phyloP scores from a whole-genome alignment of 2,113 vertebrate species.

The Aptenodytes patagonicus region DNA sequence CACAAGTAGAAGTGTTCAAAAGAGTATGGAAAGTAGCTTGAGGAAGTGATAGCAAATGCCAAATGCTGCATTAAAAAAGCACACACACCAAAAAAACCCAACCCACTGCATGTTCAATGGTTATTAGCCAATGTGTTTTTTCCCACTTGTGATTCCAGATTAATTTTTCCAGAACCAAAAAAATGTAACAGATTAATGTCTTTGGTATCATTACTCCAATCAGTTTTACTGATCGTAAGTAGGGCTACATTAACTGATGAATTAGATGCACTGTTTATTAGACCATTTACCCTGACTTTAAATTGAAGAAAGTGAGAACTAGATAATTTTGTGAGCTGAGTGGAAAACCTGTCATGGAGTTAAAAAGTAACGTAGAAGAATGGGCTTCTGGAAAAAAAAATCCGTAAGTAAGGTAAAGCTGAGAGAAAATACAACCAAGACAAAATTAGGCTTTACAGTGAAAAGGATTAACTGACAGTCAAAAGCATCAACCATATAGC shows the following conservation, averaged over 20 bases:
- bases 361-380: neutral
- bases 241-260: neutral
- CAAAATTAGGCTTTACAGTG: neutral
- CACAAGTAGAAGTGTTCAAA: neutral
- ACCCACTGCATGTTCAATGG: neutral
- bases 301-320: neutral
- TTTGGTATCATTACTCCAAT: neutral
- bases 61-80: neutral
- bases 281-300: neutral
- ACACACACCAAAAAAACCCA: rapidly evolving
- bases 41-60: neutral
- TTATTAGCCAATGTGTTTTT: neutral
- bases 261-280: neutral
- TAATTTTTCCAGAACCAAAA: neutral
- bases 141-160: neutral
- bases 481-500: neutral
- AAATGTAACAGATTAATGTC: neutral
- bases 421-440: neutral
- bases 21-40: neutral
- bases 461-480: neutral
- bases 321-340: neutral
- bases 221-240: neutral
- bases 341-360: neutral
- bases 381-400: neutral
- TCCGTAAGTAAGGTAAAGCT: neutral